phyloP scores from a whole-genome alignment of 2,113 vertebrate species.

The Microtus montanus region DNA sequence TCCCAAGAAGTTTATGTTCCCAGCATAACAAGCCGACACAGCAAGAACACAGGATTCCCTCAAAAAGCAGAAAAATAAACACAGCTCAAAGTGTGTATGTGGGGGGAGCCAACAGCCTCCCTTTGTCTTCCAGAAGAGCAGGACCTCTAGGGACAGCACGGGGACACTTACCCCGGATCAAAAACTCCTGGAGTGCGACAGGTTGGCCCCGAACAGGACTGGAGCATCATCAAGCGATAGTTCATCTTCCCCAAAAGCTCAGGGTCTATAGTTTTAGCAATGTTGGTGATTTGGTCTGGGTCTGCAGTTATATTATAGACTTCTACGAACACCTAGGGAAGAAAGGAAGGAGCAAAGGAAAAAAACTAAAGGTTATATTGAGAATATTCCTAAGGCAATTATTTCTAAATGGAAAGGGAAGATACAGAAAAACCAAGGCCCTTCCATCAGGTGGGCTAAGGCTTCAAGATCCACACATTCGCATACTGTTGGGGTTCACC shows the following conservation, averaged over 20 bases:
- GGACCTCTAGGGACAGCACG: not conserved
- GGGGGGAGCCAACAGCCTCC: not conserved
- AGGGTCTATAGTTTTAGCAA: conserved; percentile 95
- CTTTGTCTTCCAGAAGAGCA: not conserved
- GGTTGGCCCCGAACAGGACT: conserved; percentile 93
- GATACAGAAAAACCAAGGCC: not conserved
- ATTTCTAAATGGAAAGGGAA: not conserved
- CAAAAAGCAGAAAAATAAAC: not conserved
- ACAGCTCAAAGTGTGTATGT: not conserved
- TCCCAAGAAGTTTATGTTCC: not conserved
- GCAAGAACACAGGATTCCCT: not conserved
- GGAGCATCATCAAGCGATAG: conserved; percentile 98
- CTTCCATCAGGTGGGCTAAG: not conserved
- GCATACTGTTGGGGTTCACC: fast-evolving
- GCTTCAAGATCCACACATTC: not conserved
- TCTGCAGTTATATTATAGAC: conserved; percentile 98
- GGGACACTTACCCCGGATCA: conserved; percentile 86
- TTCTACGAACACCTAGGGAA: conserved; percentile 94
- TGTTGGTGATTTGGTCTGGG: conserved; percentile 95
- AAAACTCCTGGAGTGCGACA: conserved; percentile 95
- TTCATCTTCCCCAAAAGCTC: conserved; percentile 99
- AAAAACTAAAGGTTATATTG: not conserved
- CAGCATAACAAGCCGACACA: not conserved
- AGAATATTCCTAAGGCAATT: not conserved
- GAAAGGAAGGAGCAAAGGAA: not conserved